These are phyloP conservation scores for Oreochromis grahami DNA, from an alignment of 2,797 vertebrate species.

Conservation along the genomic window DNA sequence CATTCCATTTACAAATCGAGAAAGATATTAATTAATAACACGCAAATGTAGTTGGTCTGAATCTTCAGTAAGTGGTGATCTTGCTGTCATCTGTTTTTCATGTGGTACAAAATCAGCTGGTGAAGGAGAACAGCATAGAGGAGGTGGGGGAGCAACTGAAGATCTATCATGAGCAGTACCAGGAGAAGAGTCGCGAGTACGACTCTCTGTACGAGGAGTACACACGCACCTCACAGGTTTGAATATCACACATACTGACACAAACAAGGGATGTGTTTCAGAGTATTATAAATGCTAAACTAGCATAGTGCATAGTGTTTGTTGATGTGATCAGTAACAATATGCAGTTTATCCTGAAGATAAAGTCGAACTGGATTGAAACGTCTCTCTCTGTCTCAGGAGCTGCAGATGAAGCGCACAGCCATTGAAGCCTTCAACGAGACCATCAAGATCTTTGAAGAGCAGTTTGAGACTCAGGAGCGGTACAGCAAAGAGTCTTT, in stretches of 20 bases:
- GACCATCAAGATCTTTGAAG: constrained; percentile 96
- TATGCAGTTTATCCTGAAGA: neutral
- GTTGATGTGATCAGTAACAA: neutral
- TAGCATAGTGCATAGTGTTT: neutral
- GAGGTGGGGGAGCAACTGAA: constrained; percentile 91
- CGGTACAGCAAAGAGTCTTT: constrained; percentile 89
- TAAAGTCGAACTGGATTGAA: neutral
- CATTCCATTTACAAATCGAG: neutral
- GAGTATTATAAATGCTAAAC: neutral
- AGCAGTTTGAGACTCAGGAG: constrained; percentile 91
- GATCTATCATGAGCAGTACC: constrained; percentile 91
- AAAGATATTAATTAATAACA: neutral
- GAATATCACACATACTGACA: neutral
- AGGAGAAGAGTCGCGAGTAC: constrained; percentile 92
- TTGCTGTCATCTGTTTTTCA: neutral
- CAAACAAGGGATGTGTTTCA: neutral
- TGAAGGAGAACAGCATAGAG: constrained; percentile 93
- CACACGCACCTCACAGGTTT: constrained; percentile 89
- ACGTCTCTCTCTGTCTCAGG: constrained; percentile 61
- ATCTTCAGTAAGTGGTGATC: neutral
- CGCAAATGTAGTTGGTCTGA: rapidly evolving
- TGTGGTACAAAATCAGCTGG: constrained; percentile 73
- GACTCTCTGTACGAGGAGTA: constrained; percentile 91
- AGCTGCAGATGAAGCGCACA: constrained; percentile 93
- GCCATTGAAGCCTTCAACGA: constrained; percentile 93